These are phyloP conservation scores for Syrrhaptes paradoxus DNA, from an alignment of 2,113 vertebrate genomes.

Conservation along the genomic window DNA sequence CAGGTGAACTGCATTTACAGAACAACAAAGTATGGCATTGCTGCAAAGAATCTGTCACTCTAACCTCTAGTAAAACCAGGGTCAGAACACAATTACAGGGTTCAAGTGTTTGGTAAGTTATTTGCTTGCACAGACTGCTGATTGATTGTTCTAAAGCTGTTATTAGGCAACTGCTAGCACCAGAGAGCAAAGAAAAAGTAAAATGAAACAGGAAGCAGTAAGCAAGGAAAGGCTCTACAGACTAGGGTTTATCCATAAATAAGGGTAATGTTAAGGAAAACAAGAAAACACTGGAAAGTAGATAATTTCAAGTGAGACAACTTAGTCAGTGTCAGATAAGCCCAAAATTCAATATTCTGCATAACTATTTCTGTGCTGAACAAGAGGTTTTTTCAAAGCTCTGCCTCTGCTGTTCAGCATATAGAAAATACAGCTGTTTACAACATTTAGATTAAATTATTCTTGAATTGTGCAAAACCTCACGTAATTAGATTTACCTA, in stretches of 20 bases:
- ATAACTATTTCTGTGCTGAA: neutral
- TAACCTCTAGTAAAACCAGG: slow-evolving; percentile 40
- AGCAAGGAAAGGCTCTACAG: neutral
- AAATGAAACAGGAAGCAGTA: neutral
- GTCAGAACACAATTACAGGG: slow-evolving; percentile 66
- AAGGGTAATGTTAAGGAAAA: neutral
- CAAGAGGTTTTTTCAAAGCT: neutral
- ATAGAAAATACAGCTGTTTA: neutral
- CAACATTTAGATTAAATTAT: neutral
- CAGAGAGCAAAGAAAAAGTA: neutral
- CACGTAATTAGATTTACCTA: neutral
- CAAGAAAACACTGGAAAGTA: neutral
- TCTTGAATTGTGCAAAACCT: neutral
- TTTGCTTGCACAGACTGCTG: slow-evolving; percentile 31
- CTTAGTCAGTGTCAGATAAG: neutral
- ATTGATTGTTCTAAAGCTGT: slow-evolving; percentile 52
- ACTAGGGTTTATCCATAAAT: neutral
- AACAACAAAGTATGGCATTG: neutral
- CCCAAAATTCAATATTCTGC: neutral
- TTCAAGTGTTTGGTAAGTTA: slow-evolving; percentile 63
- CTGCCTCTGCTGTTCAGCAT: neutral
- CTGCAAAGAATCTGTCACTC: slow-evolving; percentile 30
- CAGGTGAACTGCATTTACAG: slow-evolving; percentile 34
- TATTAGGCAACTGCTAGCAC: slow-evolving; percentile 20
- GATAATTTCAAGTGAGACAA: neutral